Evolutionary conservation across 2,888 invertebrate genomes (phyloP).

Genomic region (Cryptocephalus moraei): DNA sequence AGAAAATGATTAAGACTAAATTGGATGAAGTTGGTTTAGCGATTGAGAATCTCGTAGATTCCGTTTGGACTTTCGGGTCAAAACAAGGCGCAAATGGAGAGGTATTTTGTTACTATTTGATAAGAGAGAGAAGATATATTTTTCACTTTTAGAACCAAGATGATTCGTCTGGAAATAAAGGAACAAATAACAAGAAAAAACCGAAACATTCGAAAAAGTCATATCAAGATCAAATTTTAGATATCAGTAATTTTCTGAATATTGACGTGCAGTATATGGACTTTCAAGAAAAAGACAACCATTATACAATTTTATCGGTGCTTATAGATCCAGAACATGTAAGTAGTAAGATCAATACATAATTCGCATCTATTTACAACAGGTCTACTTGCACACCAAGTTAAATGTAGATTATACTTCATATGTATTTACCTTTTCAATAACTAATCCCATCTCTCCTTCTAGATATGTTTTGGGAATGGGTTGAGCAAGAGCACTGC

Average conservation of each 20-base stretch:
- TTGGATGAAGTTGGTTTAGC: slow-evolving; percentile 19
- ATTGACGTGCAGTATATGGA: slow-evolving; percentile 20
- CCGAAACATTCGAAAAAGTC: slow-evolving; percentile 7
- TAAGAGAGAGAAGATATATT: neutral
- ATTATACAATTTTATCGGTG: slow-evolving; percentile 19
- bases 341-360: slow-evolving; percentile 8
- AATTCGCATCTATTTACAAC: too few species aligned
- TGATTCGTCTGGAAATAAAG: slow-evolving; percentile 4
- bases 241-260: slow-evolving; percentile 19
- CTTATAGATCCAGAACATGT: slow-evolving; percentile 24
- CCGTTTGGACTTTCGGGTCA: slow-evolving; percentile 13
- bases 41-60: slow-evolving; percentile 14
- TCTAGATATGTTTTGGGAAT: neutral
- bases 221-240: slow-evolving; percentile 20
- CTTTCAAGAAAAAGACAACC: slow-evolving; percentile 14
- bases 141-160: slow-evolving; percentile 1
- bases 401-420: neutral
- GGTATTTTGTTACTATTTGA: neutral
- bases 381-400: neutral
- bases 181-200: neutral
- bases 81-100: neutral
- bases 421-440: neutral
- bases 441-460: neutral
- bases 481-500: neutral
- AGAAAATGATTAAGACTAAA: slow-evolving; percentile 20